Base-by-base conservation (phyloP, 1,140 invertebrate species). In the Chymomyza costata region DNA sequence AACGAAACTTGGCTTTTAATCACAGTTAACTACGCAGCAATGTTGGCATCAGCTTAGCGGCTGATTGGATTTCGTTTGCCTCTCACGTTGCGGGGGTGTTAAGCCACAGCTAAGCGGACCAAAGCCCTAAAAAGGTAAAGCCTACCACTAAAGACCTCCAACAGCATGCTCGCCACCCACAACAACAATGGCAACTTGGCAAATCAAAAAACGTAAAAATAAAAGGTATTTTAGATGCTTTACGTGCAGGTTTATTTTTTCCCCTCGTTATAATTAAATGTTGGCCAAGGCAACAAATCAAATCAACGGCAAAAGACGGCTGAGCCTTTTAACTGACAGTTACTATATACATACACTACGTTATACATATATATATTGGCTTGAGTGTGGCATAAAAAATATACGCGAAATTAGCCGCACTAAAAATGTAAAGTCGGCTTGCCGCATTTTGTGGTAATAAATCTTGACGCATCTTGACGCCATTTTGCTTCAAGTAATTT, bases 51-150 rank as follows among this genome's bases (percentile, higher is more conserved):
- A 54, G 63, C 66, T 76, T 78, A 65, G 64, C 60, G 49, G 59
- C 49, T 78, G 73, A 80, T 78, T 78, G 74, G 73, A 73, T 81
- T 80, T 58, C 13, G 46, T 54, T 49, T 34, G 28, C 17, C 14
- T 25, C 8, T 25, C 3, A 5, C 3, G 21, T 5, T 25, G 21
- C 21, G 21, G 21, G 21, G 21, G n/a, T n/a, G 21, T 25, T 25
- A 25, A 25, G 21, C 21, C 21, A 25, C 8, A 5, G 21, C 21
- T 25, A 25, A 25, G 21, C 21, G 8, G 21, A 3, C 21, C 21
- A 25, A 25, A 25, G 21, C 21, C 8, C 21, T 25, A 8, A 25
- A 25, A 25, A 25, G 21, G 21, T 38, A 16, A 6, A 14, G 14
- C 14, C 14, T 38, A 38, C 14, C 8, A 38, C 14, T 38, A 38